Percentiles rank a stretch among this genome's conserved stretches.
Evolutionary conservation across 1,140 invertebrate genomes (phyloP).

Genomic region (Triops cancriformis): DNA sequence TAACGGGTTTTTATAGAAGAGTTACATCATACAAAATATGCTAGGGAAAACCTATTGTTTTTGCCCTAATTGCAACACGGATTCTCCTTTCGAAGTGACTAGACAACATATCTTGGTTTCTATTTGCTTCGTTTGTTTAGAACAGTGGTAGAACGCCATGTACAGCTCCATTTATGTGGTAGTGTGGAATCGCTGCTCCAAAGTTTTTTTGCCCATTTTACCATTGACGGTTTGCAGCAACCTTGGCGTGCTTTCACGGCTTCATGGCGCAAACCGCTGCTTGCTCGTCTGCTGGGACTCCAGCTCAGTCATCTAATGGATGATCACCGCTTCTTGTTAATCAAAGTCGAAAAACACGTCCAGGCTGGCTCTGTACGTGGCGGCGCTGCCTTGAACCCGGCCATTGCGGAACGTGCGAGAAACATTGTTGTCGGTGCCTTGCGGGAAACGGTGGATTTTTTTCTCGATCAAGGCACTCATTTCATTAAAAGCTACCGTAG

Average conservation of each 20-base stretch:
- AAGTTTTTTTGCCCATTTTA: constrained; percentile 22
- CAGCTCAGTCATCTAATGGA: constrained; percentile 19
- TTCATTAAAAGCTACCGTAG: constrained; percentile 21
- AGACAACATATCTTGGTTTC: neutral
- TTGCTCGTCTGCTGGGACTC: constrained; percentile 20
- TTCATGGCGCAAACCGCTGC: constrained; percentile 20
- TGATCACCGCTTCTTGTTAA: constrained; percentile 19
- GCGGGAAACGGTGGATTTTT: constrained; percentile 23
- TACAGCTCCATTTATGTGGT: constrained; percentile 22
- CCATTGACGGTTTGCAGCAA: constrained; percentile 21
- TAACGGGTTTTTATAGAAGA: no score
- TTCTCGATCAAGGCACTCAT: constrained; percentile 24
- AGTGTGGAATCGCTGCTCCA: constrained; percentile 13
- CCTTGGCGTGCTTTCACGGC: constrained; percentile 25
- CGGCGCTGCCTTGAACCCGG: neutral
- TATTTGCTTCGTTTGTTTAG: neutral
- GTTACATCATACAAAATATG: no score
- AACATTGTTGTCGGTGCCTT: neutral
- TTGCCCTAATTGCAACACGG: no score
- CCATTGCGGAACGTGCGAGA: neutral
- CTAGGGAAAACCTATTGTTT: no score
- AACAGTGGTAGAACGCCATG: constrained; percentile 19
- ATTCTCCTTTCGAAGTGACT: no score
- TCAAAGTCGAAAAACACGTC: constrained; percentile 23
- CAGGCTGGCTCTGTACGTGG: constrained; percentile 16